Evolutionary conservation across 2,888 invertebrate genomes (phyloP).

Genomic region (Anthophora plumipes): DNA sequence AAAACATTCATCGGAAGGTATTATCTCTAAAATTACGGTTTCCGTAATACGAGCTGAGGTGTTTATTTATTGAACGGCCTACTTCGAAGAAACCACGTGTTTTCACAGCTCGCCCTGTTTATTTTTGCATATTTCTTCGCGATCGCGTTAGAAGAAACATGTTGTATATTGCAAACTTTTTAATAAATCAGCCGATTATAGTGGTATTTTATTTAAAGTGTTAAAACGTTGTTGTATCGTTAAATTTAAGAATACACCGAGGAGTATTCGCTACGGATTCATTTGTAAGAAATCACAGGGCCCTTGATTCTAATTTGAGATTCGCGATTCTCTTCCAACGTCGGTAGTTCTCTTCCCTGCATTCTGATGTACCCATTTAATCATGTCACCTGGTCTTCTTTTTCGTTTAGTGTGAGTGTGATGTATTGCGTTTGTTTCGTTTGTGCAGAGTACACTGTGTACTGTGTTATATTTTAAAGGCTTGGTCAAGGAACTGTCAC

Average conservation of each 20-base stretch:
- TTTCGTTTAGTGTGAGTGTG: background rate
- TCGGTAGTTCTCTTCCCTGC: conserved; percentile 1
- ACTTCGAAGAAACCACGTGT: conserved; percentile 22
- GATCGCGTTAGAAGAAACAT: background rate
- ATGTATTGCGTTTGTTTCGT: conserved; percentile 32
- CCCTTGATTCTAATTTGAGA: conserved; percentile 39
- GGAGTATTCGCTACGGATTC: background rate
- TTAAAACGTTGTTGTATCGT: background rate
- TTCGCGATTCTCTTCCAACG: conserved; percentile 35
- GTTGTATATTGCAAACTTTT: background rate
- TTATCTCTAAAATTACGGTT: conserved; percentile 19
- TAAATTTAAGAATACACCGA: background rate
- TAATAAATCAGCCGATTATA: no score
- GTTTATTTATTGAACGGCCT: conserved; percentile 48
- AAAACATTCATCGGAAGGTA: background rate
- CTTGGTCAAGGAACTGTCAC: conserved; percentile 68
- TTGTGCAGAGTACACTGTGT: background rate
- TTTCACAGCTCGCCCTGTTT: conserved; percentile 25
- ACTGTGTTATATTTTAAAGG: conserved; percentile 43
- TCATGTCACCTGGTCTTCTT: conserved; percentile 33
- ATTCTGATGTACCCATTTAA: conserved; percentile 37
- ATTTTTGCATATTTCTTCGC: conserved; percentile 18
- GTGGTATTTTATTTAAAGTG: no score
- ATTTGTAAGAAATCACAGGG: background rate
- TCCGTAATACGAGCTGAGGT: conserved; percentile 12